A percentile compares a stretch with the other conserved stretches of the same genome.
Evolutionary conservation across 2,113 vertebrate genomes (phyloP).

Genomic region (Nothobranchius furzeri): DNA sequence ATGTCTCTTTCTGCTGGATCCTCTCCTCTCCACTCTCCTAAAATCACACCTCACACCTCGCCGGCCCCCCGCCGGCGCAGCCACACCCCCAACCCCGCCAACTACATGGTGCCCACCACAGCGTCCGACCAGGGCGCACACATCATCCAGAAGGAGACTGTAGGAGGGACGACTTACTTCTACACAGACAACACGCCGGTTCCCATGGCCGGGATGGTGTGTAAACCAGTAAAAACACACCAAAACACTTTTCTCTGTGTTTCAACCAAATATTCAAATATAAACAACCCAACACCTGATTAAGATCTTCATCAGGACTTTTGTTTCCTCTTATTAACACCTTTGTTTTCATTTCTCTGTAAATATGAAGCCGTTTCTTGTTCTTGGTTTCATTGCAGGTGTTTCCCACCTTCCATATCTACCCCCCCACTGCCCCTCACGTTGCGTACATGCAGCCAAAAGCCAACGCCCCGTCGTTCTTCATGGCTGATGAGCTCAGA

Average conservation of each 20-base stretch:
- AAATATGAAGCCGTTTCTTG: conserved; percentile 57
- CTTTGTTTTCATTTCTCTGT: conserved; percentile 57
- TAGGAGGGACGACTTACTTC: conserved; percentile 98
- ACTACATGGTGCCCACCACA: conserved; percentile 96
- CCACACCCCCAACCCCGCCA: conserved; percentile 97
- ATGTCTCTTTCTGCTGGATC: conserved; percentile 98
- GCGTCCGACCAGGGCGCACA: conserved; percentile 89
- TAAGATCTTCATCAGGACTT: not conserved
- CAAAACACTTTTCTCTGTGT: too few species aligned
- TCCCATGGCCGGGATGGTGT: conserved; percentile 95
- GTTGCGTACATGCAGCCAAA: conserved; percentile 99
- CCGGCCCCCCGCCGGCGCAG: conserved; percentile 95
- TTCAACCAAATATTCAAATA: not conserved
- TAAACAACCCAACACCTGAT: not conserved
- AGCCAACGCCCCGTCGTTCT: conserved; percentile 98
- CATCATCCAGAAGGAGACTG: conserved; percentile 98
- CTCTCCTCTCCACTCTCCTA: conserved; percentile 97
- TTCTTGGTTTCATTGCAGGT: conserved; percentile 81
- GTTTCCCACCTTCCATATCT: conserved; percentile 98
- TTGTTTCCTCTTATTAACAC: not conserved
- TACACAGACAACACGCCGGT: conserved; percentile 96
- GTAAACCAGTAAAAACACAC: not conserved
- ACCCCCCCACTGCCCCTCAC: conserved; percentile 95
- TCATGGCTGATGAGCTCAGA: conserved; percentile 97
- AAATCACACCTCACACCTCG: conserved; percentile 98